Percentiles rank a stretch among this genome's conserved stretches.
These are phyloP conservation scores for Tetramorium bicarinatum DNA, from an alignment of 2,888 invertebrate genomes.

Conservation along the genomic window DNA sequence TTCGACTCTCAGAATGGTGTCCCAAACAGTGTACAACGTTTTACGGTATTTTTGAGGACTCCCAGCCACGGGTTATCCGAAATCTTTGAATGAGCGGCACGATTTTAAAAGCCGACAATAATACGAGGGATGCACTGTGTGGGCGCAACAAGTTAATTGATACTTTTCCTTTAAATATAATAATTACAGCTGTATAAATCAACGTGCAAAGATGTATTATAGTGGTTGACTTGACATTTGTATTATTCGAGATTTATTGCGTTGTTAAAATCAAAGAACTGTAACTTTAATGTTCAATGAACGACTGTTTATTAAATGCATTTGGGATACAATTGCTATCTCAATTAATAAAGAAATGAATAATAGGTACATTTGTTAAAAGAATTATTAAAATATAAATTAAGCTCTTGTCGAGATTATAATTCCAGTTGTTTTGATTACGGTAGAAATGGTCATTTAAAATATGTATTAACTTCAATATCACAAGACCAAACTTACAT, in stretches of 20 bases:
- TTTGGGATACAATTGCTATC: too few relatives aligned
- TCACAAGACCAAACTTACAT: not conserved
- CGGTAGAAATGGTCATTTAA: not conserved
- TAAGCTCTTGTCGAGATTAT: not conserved
- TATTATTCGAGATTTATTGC: conserved; percentile 40
- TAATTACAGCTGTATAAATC: conserved; percentile 68
- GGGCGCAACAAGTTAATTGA: conserved; percentile 67
- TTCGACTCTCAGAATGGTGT: conserved; percentile 68
- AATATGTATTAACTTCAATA: not conserved
- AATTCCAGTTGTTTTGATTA: not conserved
- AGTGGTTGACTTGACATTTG: conserved; percentile 27
- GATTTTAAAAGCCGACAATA: conserved; percentile 53
- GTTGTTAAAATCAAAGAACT: conserved; percentile 2
- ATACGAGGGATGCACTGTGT: conserved; percentile 51
- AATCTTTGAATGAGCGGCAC: conserved; percentile 51
- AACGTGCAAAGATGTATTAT: conserved; percentile 51
- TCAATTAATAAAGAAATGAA: not conserved
- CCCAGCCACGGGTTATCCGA: conserved; percentile 59
- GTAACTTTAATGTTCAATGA: not conserved
- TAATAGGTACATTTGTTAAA: not conserved
- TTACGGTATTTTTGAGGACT: conserved; percentile 43
- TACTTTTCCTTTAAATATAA: conserved; percentile 62
- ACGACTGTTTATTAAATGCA: not conserved
- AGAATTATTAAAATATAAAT: not conserved
- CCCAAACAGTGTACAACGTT: conserved; percentile 32